Conservation (phyloP, 2,888 invertebrate species). For the Venusia cambrica region DNA sequence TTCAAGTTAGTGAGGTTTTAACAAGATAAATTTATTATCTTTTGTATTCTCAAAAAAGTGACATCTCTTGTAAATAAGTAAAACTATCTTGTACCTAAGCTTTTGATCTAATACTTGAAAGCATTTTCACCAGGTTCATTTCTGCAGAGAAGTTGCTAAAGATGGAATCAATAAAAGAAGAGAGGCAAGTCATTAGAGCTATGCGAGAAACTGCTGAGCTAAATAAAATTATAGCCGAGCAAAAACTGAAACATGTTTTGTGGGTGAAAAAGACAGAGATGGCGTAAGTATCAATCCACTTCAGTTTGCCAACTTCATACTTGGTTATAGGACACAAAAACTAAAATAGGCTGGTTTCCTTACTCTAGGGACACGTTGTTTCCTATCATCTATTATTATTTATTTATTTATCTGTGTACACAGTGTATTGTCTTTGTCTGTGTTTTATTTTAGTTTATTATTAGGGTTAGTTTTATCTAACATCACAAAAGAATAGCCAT, state of each 20-base stretch:
- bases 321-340: background rate
- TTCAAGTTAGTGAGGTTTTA: slow-evolving; percentile 42
- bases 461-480: too few relatives aligned
- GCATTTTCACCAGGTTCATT: slow-evolving; percentile 19
- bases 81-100: slow-evolving; percentile 5
- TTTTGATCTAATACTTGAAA: background rate
- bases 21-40: background rate
- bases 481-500: too few relatives aligned
- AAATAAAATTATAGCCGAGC: slow-evolving; percentile 82
- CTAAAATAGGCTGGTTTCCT: too few relatives aligned
- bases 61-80: slow-evolving; percentile 19
- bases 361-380: too few relatives aligned
- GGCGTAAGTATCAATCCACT: slow-evolving; percentile 46
- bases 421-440: too few relatives aligned
- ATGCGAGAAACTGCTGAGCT: slow-evolving; percentile 82
- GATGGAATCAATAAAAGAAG: slow-evolving; percentile 66
- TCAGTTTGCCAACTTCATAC: background rate
- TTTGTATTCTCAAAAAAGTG: slow-evolving; percentile 3
- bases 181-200: slow-evolving; percentile 61
- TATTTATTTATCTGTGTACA: too few relatives aligned
- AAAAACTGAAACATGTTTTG: slow-evolving; percentile 76
- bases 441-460: too few relatives aligned
- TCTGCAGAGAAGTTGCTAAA: slow-evolving; percentile 59
- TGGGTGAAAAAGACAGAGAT: slow-evolving; percentile 70
- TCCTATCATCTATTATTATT: too few relatives aligned